Evolutionary conservation across 2,888 invertebrate species (phyloP).

Genomic region (Sminthurinus aureus): DNA sequence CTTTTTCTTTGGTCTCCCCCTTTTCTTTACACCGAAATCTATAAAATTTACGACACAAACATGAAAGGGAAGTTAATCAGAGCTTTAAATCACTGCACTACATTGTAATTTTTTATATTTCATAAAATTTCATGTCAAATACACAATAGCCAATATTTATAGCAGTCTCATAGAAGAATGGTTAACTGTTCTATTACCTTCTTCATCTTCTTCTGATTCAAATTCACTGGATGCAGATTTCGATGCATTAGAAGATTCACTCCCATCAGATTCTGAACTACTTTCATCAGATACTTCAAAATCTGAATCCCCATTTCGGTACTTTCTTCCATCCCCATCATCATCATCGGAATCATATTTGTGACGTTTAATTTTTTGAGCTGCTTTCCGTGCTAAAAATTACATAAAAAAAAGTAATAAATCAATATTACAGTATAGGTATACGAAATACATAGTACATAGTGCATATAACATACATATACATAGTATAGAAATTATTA

Average conservation of each 20-base stretch:
- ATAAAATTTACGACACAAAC: conserved; percentile 8
- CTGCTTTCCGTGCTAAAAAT: conserved; percentile 68
- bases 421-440: background rate
- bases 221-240: conserved; percentile 58
- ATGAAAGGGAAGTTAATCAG: background rate
- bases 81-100: background rate
- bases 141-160: too few species aligned
- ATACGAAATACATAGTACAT: background rate
- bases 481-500: too few species aligned
- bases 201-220: conserved; percentile 65
- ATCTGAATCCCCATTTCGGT: conserved; percentile 62
- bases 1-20: conserved; percentile 52
- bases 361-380: conserved; percentile 64
- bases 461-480: background rate
- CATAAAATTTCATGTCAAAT: background rate
- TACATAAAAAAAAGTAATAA: too few species aligned
- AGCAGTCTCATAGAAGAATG: too few species aligned
- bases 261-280: conserved; percentile 48
- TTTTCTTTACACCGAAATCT: conserved; percentile 47
- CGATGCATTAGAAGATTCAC: conserved; percentile 26
- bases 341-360: conserved; percentile 64
- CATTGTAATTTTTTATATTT: background rate
- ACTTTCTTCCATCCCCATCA: conserved; percentile 71
- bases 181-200: too few species aligned
- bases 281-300: conserved; percentile 62